These are phyloP conservation scores for Falco naumanni DNA, from an alignment of 2,797 vertebrate species.

Conservation along the genomic window DNA sequence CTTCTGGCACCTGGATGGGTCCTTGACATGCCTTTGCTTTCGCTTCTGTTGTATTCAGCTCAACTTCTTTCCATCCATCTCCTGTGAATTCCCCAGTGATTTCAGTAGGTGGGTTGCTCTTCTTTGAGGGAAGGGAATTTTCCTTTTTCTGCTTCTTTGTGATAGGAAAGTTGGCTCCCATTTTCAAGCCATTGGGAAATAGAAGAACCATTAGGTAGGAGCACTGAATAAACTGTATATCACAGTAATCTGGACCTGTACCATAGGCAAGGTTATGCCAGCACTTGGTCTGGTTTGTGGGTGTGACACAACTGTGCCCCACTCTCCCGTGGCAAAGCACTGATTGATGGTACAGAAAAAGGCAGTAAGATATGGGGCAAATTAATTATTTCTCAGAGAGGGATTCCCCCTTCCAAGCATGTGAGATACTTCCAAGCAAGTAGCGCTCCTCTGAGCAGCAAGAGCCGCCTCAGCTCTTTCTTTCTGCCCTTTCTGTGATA, in stretches of 20 bases:
- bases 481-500: background rate
- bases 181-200: background rate
- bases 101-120: background rate
- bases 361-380: background rate
- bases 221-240: background rate
- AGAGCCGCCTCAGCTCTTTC: background rate
- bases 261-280: background rate
- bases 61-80: background rate
- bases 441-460: background rate
- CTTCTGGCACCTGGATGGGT: background rate
- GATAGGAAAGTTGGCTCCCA: background rate
- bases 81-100: background rate
- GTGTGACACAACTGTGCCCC: background rate
- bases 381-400: background rate
- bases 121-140: background rate
- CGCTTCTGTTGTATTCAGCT: background rate
- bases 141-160: background rate
- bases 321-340: background rate
- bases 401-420: background rate
- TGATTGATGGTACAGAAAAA: background rate
- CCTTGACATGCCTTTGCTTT: background rate
- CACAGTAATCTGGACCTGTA: background rate
- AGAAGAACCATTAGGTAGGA: background rate
- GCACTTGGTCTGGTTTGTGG: background rate
- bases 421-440: background rate